phyloP scores from a whole-genome alignment of 2,888 invertebrate genomes.

The Callimorpha dominula region DNA sequence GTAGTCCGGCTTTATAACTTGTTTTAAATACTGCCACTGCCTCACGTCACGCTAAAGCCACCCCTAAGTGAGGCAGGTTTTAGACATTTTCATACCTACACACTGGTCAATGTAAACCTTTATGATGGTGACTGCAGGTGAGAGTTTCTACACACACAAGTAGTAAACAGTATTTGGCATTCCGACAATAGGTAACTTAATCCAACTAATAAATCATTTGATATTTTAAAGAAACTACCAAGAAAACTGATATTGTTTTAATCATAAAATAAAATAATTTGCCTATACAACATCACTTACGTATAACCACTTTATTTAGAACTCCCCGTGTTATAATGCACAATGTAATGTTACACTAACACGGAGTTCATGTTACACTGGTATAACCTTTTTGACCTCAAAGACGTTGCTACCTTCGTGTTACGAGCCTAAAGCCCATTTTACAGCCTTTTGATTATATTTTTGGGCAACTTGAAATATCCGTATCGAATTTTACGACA shows the following conservation, averaged over 20 bases:
- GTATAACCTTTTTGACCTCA: slow-evolving; percentile 51
- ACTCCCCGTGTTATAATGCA: slow-evolving; percentile 13
- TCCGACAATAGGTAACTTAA: slow-evolving; percentile 14
- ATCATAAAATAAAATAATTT: slow-evolving; percentile 45
- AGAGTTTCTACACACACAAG: too few species aligned
- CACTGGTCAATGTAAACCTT: too few species aligned
- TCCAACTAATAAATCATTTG: slow-evolving; percentile 24
- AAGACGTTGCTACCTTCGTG: slow-evolving; percentile 42
- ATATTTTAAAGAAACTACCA: slow-evolving; percentile 30
- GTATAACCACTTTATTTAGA: slow-evolving; percentile 19
- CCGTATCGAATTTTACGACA: slow-evolving; percentile 50
- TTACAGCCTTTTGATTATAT: slow-evolving; percentile 52
- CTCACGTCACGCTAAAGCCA: too few species aligned
- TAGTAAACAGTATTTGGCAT: too few species aligned
- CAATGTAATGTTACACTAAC: slow-evolving; percentile 18
- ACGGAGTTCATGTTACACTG: slow-evolving; percentile 23
- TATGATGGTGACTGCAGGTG: too few species aligned
- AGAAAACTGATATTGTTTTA: slow-evolving; percentile 48
- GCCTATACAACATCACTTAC: slow-evolving; percentile 27
- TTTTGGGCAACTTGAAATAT: slow-evolving; percentile 34
- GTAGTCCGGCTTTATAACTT: too few species aligned
- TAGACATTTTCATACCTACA: too few species aligned
- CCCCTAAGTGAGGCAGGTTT: too few species aligned
- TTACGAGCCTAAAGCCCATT: slow-evolving; percentile 37
- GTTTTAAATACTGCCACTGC: too few species aligned